A percentile compares a stretch with the other conserved stretches of the same genome.
phyloP scores from a whole-genome alignment of 2,113 vertebrate genomes.

The Callithrix jacchus region DNA sequence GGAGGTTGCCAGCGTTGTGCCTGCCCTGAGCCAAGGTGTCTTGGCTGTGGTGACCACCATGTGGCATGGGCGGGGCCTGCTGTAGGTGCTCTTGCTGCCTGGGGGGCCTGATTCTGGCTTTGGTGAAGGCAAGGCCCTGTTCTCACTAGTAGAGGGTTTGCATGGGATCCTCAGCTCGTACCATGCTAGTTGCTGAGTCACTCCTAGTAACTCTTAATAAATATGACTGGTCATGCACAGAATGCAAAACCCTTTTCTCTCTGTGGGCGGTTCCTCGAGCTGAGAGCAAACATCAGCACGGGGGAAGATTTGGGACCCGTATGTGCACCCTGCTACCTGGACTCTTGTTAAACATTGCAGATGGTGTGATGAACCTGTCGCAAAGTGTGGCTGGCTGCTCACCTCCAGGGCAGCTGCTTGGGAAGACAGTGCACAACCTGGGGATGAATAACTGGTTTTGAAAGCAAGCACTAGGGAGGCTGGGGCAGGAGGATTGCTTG shows the following conservation, averaged over 20 bases:
- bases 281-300: not conserved
- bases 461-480: not conserved
- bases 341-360: no score
- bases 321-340: fast-evolving
- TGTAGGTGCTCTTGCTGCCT: slow-evolving; percentile 81
- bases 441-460: not conserved
- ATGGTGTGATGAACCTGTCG: not conserved
- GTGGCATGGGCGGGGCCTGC: slow-evolving; percentile 79
- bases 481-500: no score
- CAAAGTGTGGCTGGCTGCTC: not conserved
- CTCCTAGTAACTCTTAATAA: slow-evolving; percentile 52
- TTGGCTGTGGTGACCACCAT: slow-evolving; percentile 79
- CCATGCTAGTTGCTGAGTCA: slow-evolving; percentile 45
- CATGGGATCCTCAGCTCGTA: slow-evolving; percentile 63
- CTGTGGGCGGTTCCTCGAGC: fast-evolving
- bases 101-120: slow-evolving; percentile 79
- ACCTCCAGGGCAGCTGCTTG: not conserved
- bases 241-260: not conserved
- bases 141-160: slow-evolving; percentile 74
- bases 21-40: slow-evolving; percentile 80
- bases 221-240: fast-evolving
- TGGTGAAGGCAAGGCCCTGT: slow-evolving; percentile 80
- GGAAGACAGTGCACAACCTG: not conserved
- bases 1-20: slow-evolving; percentile 75
- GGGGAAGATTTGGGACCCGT: fast-evolving